phyloP scores from a whole-genome alignment of 2,888 invertebrate genomes.

The Drosophila borborema region DNA sequence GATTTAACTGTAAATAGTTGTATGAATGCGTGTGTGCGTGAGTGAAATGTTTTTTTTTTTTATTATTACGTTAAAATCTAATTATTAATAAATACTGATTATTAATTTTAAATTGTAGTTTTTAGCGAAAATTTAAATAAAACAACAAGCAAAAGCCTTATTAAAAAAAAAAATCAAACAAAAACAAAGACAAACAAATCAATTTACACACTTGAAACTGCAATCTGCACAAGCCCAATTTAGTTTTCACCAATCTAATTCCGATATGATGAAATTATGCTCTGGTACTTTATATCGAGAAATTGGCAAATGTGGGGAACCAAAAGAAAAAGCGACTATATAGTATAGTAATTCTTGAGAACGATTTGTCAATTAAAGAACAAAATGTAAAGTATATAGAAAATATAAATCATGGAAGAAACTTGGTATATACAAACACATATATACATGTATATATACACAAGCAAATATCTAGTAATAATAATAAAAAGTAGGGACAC shows the following conservation, averaged over 20 bases:
- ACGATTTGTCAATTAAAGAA: conserved; percentile 59
- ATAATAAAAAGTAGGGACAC: conserved; percentile 27
- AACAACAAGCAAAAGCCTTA: conserved; percentile 75
- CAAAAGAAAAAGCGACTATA: conserved; percentile 16
- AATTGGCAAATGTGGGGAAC: conserved; percentile 25
- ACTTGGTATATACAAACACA: conserved; percentile 4
- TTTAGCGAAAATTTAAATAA: conserved; percentile 80
- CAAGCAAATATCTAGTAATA: background rate
- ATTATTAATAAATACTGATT: conserved; percentile 73
- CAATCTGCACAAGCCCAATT: conserved; percentile 43
- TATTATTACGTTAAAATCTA: conserved; percentile 75
- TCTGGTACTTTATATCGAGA: conserved; percentile 3
- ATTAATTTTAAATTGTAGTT: conserved; percentile 79
- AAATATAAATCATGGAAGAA: conserved; percentile 3
- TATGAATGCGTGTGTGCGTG: conserved; percentile 17
- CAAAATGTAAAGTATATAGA: conserved; percentile 12
- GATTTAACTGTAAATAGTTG: conserved; percentile 66
- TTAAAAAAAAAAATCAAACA: conserved; percentile 56
- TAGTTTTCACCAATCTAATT: conserved; percentile 41
- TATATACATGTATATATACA: background rate
- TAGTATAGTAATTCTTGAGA: conserved; percentile 19
- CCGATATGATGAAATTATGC: conserved; percentile 8
- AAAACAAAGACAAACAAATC: conserved; percentile 21
- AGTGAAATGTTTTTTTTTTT: conserved; percentile 69
- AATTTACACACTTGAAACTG: conserved; percentile 35